Evolutionary conservation across 2,113 vertebrate genomes (phyloP), one percentile per base, ranked within the genome.

Genomic region (Gobius niger): DNA sequence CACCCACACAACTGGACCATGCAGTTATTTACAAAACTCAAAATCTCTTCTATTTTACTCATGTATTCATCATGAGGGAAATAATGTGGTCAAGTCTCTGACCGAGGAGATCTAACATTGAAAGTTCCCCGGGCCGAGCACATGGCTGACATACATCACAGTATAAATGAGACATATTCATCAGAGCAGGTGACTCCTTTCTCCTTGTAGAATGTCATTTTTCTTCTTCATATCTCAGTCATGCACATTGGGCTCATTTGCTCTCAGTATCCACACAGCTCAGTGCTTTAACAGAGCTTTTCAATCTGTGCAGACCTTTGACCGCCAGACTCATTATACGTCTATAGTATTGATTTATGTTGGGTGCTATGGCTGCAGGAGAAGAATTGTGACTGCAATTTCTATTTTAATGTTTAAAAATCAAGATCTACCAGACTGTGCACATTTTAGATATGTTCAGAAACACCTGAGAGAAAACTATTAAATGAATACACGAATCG

Each of bases 161-260:
- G 2, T 3, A n/a, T 60, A 72, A 76, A 80, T 62, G 41, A 71
- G 67, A 66, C 66, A 49, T 51, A 78, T 85, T 65, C 52, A 83
- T 83, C 72, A 79, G 19, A 60, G 5, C 16, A 40, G 40, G 67
- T 16, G 44, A 70, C 63, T 73, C 53, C 54, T 71, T 70, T 77
- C 65, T 77, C 66, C 62, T 47, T 72, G 78, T 49, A 69, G 71
- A 67, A 50, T 49, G 61, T 54, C 11, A 53, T 15, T 73, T 56
- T 76, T n/a, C 64, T 47, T 44, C 13, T 7, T 65, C 12, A 16
- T 54, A 72, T 69, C 42, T 63, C 63, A 24, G 14, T 44, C 34
- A 47, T 40, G 41, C 56, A 64, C 15, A 15, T 60, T 42, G 57
- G 2, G 57, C 57, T 60, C 40, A 11, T 60, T 44, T 46, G 14